Percentiles rank a stretch among this genome's conserved stretches.
Evolutionary conservation across 2,797 vertebrate species (phyloP).

Genomic region (Channa striata): DNA sequence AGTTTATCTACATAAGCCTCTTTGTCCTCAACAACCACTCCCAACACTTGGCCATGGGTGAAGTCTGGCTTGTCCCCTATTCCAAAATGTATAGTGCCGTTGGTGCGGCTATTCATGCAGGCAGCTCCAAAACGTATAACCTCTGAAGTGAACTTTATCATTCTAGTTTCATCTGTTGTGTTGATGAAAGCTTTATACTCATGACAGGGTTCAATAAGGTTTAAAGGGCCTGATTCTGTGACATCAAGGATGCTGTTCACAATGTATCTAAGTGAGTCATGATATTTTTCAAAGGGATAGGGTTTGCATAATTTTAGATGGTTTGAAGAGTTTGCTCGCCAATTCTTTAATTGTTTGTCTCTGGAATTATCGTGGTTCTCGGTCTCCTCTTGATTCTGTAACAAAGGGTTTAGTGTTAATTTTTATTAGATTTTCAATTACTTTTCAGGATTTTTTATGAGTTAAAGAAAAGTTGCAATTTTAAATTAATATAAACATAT

Average conservation of each 20-base stretch:
- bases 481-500: too few species aligned
- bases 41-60: constrained; percentile 75
- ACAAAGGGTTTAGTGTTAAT: too few species aligned
- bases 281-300: too few species aligned
- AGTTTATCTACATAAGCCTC: constrained; percentile 58
- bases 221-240: constrained; percentile 72
- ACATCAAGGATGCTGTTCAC: constrained; percentile 62
- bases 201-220: constrained; percentile 79
- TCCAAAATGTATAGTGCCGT: constrained; percentile 84
- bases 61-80: constrained; percentile 67
- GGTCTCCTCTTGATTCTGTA: too few species aligned
- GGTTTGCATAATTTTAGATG: too few species aligned
- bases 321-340: too few species aligned
- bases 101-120: constrained; percentile 83
- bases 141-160: constrained; percentile 69
- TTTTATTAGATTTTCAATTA: too few species aligned
- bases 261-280: constrained; percentile 67
- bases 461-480: too few species aligned
- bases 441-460: too few species aligned
- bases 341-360: too few species aligned
- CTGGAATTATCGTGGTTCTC: too few species aligned
- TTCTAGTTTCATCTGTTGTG: constrained; percentile 46
- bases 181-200: constrained; percentile 79
- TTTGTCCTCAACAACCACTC: constrained; percentile 61
- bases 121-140: constrained; percentile 76